Base-by-base conservation (phyloP, 2,797 vertebrate genomes). In the Crypturellus tataupa region DNA sequence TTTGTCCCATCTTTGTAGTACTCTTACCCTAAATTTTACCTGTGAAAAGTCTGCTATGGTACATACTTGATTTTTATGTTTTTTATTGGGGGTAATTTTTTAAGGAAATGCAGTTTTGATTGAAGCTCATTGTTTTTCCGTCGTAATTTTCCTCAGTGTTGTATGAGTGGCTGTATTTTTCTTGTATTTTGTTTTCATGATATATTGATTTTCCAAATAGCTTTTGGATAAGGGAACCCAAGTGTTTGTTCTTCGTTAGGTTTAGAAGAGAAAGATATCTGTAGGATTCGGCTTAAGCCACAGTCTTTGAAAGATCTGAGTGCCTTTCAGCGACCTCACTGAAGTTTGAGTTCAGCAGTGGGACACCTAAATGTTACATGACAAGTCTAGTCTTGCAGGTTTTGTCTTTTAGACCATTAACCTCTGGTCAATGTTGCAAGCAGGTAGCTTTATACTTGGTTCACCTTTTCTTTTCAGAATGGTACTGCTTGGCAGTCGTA, bases 111-210 rank as follows among this genome's bases (percentile, higher is more conserved):
- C 10, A 10, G 33, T 69, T 81, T 59, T 2, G 29, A 10, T 40
- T 65, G 12, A 82, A 62, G 4, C 33, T 10, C 33, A 20, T 10
- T 67, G 1, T 59, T 46, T n/a, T 33, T 35, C 19, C 10, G 6
- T 40, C 5, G n/a, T 0, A 2, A 2, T 59, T 10, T 72, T 49
- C 16, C 46, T 70, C 3, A 3, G 4, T 40, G 14, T 62, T 77
- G 63, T n/a, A 20, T 39, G 69, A 35, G 9, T 3, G 25, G 2
- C 59, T 19, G 10, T 3, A 19, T 37, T 60, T 47, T 40, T 21
- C 5, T 29, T 27, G 7, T 40, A 6, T 18, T 53, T 40, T n/a
- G 6, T 1, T 53, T 42, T 76, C 39, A 17, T 27, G 53, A 21
- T 19, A 8, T 55, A 20, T 56, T 33, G 37, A 40, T 12, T 17